These are phyloP conservation scores for Nemotelus pantherinus DNA, from an alignment of 2,888 invertebrate genomes.

Conservation along the genomic window DNA sequence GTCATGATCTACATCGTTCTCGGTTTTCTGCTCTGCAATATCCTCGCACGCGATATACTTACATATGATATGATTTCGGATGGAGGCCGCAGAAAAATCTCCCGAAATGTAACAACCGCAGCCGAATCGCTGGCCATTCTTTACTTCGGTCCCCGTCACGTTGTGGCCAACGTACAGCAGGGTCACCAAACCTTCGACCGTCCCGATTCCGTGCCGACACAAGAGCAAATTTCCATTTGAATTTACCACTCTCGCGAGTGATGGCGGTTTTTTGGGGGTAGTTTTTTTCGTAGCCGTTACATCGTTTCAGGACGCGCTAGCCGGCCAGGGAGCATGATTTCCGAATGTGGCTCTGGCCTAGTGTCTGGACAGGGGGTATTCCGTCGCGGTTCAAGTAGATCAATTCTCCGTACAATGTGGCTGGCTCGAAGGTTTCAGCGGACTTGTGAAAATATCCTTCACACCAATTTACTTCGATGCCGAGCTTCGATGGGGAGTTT, in stretches of 20 bases:
- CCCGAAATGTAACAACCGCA: conserved; percentile 41
- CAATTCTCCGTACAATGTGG: neutral
- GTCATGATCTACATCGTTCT: no score
- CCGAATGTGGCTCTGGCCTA: neutral
- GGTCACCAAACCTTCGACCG: conserved; percentile 41
- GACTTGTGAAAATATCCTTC: neutral
- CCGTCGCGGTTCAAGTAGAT: conserved; percentile 7
- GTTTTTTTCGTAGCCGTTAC: neutral
- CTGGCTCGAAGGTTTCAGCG: neutral
- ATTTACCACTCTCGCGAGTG: conserved; percentile 29
- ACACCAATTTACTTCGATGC: neutral
- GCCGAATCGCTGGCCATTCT: conserved; percentile 39
- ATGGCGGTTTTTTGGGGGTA: neutral
- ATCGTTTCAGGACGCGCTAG: neutral
- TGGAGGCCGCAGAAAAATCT: neutral
- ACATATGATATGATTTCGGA: no score
- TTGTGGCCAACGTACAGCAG: conserved; percentile 19
- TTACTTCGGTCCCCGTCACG: conserved; percentile 6
- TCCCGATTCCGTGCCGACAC: conserved; percentile 21
- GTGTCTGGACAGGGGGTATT: neutral
- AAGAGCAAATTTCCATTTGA: conserved; percentile 38
- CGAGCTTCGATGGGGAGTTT: neutral
- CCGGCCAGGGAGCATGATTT: neutral
- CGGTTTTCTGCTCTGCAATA: no score
- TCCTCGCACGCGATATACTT: no score